phyloP scores from a whole-genome alignment of 2,113 vertebrate species.

The Cygnus atratus region DNA sequence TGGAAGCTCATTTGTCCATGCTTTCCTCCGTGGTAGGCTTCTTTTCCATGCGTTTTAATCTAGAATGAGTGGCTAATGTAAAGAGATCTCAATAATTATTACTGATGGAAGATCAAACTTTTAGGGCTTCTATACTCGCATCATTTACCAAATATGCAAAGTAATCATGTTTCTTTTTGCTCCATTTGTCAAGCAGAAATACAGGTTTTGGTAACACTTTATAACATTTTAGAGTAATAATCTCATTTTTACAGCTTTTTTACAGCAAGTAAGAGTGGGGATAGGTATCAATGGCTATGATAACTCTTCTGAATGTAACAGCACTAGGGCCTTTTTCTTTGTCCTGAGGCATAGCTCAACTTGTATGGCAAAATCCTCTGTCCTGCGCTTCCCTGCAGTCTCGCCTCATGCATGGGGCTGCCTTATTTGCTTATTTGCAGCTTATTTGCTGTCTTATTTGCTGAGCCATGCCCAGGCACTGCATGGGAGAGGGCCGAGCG shows the following conservation, averaged over 20 bases:
- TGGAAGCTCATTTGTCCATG: background rate
- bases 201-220: background rate
- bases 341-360: background rate
- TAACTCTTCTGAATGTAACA: background rate
- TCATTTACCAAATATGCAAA: background rate
- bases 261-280: background rate
- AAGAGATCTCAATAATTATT: background rate
- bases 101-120: background rate
- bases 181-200: background rate
- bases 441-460: no score
- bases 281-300: background rate
- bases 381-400: background rate
- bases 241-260: background rate
- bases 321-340: background rate
- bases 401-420: accelerated
- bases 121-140: background rate
- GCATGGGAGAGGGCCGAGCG: accelerated
- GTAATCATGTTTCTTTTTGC: background rate
- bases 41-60: background rate
- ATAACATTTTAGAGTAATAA: background rate
- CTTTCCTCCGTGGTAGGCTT: background rate
- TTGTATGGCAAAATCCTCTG: background rate
- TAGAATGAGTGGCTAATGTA: background rate
- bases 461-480: background rate
- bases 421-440: background rate